Evolutionary conservation across 1,140 invertebrate genomes (phyloP).

Genomic region (Cephus cinctus): DNA sequence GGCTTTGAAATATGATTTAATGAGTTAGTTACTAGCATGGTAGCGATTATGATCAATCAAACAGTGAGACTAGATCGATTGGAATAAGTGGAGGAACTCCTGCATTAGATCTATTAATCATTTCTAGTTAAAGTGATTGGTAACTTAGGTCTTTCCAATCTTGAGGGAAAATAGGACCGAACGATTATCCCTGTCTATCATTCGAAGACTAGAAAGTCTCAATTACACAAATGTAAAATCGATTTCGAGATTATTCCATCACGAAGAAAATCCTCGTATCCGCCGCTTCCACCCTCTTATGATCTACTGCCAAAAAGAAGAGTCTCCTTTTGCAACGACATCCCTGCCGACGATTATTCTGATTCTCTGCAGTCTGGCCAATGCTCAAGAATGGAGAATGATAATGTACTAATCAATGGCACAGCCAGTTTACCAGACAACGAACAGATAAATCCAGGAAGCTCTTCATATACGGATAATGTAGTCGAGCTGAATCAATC

Average conservation of each 20-base stretch:
- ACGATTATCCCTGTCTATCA: neutral
- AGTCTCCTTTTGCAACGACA: conserved; percentile 33
- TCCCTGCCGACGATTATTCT: conserved; percentile 18
- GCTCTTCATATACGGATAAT: no score
- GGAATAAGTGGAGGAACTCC: no score
- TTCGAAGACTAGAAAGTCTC: neutral
- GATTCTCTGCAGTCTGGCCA: no score
- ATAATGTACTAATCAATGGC: no score
- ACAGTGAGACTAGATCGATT: no score
- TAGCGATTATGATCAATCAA: no score
- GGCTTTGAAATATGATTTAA: neutral
- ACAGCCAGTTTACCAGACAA: no score
- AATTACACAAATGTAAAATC: neutral
- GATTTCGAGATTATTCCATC: conserved; percentile 1
- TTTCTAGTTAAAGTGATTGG: conserved; percentile 6
- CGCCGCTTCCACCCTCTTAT: conserved; percentile 29
- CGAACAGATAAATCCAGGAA: no score
- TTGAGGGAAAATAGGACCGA: neutral
- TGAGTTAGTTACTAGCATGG: no score
- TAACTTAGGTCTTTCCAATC: conserved; percentile 14
- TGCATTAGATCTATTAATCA: no score
- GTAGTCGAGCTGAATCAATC: no score
- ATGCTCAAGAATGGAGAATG: no score
- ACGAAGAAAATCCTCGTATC: conserved; percentile 20
- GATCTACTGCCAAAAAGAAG: conserved; percentile 23